Evolutionary conservation across 1,140 invertebrate species (phyloP).

Genomic region (Nephila pilipes): DNA sequence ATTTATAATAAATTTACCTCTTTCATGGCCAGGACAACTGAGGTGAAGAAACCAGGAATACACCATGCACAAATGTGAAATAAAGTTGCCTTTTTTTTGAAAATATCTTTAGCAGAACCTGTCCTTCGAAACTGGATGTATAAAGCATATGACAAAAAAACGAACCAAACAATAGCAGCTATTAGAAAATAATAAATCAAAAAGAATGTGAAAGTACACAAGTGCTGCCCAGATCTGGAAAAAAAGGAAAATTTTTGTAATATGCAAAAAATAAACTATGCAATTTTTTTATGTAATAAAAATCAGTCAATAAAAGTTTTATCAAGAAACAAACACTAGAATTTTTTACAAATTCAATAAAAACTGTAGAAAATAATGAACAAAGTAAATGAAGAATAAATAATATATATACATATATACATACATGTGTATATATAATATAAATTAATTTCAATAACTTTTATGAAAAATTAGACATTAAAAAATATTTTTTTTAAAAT

Average conservation of each 20-base stretch:
- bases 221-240: constrained; percentile 86
- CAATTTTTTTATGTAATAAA: neutral
- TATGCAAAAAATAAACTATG: neutral
- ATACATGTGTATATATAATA: too few species aligned
- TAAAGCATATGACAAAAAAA: constrained; percentile 96
- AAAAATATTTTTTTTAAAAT: neutral
- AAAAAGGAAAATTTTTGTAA: neutral
- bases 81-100: constrained; percentile 93
- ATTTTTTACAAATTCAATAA: too few species aligned
- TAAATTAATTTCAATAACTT: too few species aligned
- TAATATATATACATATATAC: neutral
- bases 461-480: neutral
- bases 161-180: constrained; percentile 97
- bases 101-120: constrained; percentile 87
- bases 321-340: too few species aligned
- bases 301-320: too few species aligned
- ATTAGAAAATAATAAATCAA: constrained; percentile 97
- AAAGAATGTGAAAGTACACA: constrained; percentile 95
- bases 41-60: constrained; percentile 91
- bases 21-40: constrained; percentile 93
- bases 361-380: too few species aligned
- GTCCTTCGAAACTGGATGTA: constrained; percentile 92
- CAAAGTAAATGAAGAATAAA: too few species aligned
- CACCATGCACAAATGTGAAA: constrained; percentile 98
- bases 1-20: constrained; percentile 78